These are phyloP conservation scores for Lasioglossum malachurum DNA, from an alignment of 2,888 invertebrate genomes.

Conservation along the genomic window DNA sequence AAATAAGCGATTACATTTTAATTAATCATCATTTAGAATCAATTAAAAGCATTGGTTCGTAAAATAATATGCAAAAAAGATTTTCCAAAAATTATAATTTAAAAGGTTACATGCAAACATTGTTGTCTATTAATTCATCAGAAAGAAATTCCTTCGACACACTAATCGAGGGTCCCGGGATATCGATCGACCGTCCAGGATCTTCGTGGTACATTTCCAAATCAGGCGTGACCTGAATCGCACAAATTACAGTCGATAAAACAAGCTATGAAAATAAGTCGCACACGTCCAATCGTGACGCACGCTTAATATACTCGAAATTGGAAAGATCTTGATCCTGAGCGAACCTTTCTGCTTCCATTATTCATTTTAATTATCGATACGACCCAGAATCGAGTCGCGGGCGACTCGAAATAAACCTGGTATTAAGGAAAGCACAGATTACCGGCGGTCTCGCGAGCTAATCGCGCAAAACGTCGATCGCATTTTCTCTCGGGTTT, in stretches of 20 bases:
- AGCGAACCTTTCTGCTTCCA: neutral
- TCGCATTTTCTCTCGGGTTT: neutral
- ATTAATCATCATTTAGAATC: no score
- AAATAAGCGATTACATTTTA: neutral
- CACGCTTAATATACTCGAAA: neutral
- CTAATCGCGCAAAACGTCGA: neutral
- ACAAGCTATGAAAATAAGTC: neutral
- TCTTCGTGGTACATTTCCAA: neutral
- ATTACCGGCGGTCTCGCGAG: neutral
- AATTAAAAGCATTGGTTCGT: no score
- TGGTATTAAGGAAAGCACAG: neutral
- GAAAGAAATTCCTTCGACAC: neutral
- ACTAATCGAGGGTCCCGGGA: neutral
- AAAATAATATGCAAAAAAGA: no score
- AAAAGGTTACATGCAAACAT: no score
- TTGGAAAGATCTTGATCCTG: neutral
- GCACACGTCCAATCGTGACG: neutral
- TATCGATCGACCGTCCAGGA: neutral
- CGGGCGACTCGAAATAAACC: neutral
- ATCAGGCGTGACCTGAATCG: neutral
- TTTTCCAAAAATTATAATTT: no score
- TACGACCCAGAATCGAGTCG: neutral
- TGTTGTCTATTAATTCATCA: neutral
- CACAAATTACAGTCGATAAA: neutral
- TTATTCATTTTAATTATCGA: constrained; percentile 11